Base-by-base conservation (phyloP, 2,113 vertebrate genomes). In the Leptocoma aspasia region DNA sequence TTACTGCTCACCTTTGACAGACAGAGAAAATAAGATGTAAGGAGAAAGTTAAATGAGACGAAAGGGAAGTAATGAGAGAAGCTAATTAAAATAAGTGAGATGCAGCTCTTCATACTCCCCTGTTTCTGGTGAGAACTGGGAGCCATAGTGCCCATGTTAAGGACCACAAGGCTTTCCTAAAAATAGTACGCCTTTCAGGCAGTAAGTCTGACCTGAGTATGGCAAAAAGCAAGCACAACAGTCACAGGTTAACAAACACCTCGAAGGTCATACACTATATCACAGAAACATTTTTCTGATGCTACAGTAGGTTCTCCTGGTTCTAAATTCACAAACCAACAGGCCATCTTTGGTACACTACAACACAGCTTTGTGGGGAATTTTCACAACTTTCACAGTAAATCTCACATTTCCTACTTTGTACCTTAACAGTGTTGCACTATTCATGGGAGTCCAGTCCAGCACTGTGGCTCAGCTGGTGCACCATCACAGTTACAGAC, bases 1-100 rank as follows among this genome's bases (percentile, higher is more conserved):
- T 96, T 84, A 94, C 86, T 80, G 76, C 59, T 97, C 95, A 93
- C 73, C 82, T 94, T 92, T 94, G 95, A 96, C 82, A 96, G 92
- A 93, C 68, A 94, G 59, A 91, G 66, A 96, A 96, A 94, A 92
- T 76, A 95, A 82, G 84, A 96, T 63, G 76, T 66, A 96, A 86
- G 41, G 57, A 94, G 73, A 89, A 95, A 84, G 45, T 91, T 92
- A 89, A 93, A 93, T 78, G 86, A 95, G 69, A 82, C 71, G 81
- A 95, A 89, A 75, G 28, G 19, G 89, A 96, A 88, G 66, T 79
- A 95, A 90, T 77, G 65, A 88, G 82, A 93, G 90, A 76, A 88
- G 41, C 68, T 95, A 92, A 79, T 82, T 84, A 95, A 90, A 95
- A 83, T 47, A 86, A 92, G 79, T 78, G 57, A 96, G 76, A 63